A percentile compares a stretch with the other conserved stretches of the same genome.
Conservation (phyloP, 2,797 vertebrate species). For the Aeoliscus strigatus region DNA sequence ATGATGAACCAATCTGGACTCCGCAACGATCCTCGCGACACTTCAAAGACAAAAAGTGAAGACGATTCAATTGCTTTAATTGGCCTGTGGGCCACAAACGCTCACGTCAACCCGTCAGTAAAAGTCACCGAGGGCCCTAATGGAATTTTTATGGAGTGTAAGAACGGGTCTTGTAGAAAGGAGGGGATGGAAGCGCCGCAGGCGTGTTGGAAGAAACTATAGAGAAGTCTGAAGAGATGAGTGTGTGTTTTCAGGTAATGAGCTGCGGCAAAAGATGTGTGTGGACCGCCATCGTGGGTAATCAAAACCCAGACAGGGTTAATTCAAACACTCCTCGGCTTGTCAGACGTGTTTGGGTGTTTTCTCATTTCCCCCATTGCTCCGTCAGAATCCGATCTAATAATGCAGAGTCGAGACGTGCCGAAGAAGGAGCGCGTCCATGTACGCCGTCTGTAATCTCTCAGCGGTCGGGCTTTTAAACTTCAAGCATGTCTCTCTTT, state of each 20-base stretch:
- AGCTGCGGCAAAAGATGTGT: constrained; percentile 14
- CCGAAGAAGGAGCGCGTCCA: too few species aligned
- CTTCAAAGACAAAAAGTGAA: constrained; percentile 49
- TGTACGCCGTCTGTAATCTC: too few species aligned
- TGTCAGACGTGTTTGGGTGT: constrained; percentile 14
- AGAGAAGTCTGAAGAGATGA: constrained; percentile 7
- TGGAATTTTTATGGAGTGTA: constrained; percentile 38
- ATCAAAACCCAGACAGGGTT: too few species aligned
- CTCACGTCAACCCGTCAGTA: constrained; percentile 38
- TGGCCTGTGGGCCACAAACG: constrained; percentile 15
- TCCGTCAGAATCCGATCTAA: constrained; percentile 33
- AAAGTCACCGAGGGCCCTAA: constrained; percentile 42
- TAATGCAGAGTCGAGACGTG: constrained; percentile 13
- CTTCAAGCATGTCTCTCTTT: neutral
- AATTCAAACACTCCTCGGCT: too few species aligned
- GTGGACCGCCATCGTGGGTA: constrained; percentile 10
- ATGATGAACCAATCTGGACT: constrained; percentile 36
- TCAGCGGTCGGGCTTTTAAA: too few species aligned
- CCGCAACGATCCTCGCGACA: constrained; percentile 19
- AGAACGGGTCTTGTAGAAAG: constrained; percentile 18
- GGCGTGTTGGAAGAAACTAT: constrained; percentile 4
- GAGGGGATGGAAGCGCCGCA: constrained; percentile 4
- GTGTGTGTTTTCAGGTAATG: constrained; percentile 38
- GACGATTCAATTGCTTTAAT: constrained; percentile 48
- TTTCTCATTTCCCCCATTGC: constrained; percentile 27